Evolutionary conservation across 2,797 vertebrate genomes (phyloP).

Genomic region (Smutsia gigantea): DNA sequence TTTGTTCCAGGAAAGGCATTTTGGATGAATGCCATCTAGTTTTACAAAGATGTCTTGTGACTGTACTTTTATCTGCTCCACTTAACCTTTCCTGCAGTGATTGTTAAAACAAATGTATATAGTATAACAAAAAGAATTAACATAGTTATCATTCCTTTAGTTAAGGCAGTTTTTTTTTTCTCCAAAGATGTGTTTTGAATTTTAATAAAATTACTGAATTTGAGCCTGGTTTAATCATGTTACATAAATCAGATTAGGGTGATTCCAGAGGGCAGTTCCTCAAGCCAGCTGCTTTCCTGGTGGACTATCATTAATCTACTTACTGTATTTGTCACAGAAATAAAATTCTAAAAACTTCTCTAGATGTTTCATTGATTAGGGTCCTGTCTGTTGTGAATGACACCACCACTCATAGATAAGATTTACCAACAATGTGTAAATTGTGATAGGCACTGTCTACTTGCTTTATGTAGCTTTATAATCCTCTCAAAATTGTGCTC

Average conservation of each 20-base stretch:
- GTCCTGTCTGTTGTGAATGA: neutral
- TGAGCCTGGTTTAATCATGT: neutral
- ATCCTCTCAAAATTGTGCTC: neutral
- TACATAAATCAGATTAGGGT: neutral
- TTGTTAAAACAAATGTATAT: conserved; percentile 1
- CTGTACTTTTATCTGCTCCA: conserved; percentile 57
- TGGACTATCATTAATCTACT: neutral
- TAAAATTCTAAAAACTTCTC: neutral
- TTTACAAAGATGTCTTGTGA: conserved; percentile 49
- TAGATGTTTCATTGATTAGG: neutral
- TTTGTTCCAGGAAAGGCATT: conserved; percentile 74
- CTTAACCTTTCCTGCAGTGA: conserved; percentile 54
- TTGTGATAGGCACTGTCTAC: too few species aligned
- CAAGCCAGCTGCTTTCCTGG: neutral
- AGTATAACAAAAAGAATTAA: neutral
- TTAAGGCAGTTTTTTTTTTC: conserved; percentile 1
- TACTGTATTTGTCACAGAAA: neutral
- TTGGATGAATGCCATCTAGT: conserved; percentile 69
- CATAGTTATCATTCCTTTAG: neutral
- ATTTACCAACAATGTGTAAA: accelerated
- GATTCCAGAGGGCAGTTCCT: neutral
- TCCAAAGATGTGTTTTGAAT: neutral
- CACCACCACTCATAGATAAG: neutral
- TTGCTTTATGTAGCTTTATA: too few species aligned
- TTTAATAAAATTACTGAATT: neutral